A percentile compares a stretch with the other conserved stretches of the same genome.
Conservation (phyloP, 2,113 vertebrate species). For the Penelope pileata region DNA sequence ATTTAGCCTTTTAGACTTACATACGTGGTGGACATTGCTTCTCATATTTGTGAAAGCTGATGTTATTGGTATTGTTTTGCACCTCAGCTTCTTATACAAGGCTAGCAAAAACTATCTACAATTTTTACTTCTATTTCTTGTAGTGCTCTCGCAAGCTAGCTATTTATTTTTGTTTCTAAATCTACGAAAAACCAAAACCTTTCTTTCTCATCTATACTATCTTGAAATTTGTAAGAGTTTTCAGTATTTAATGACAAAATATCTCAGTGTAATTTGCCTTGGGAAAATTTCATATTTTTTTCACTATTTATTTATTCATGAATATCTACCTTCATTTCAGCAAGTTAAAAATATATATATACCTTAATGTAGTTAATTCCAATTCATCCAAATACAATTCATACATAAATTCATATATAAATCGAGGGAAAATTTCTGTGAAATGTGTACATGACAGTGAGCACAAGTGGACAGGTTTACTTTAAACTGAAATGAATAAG, state of each 20-base stretch:
- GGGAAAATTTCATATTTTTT: rapidly evolving
- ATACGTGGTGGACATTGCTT: rapidly evolving
- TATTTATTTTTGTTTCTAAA: background rate
- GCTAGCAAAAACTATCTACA: rapidly evolving
- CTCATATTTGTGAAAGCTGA: background rate
- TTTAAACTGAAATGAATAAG: background rate
- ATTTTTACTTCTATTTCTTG: background rate
- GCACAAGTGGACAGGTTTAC: background rate
- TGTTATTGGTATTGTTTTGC: background rate
- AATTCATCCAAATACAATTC: background rate
- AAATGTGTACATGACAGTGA: background rate
- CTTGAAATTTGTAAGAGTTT: background rate
- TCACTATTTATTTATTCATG: background rate
- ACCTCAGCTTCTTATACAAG: background rate
- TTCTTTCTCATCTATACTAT: background rate
- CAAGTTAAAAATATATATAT: rapidly evolving
- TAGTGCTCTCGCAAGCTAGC: background rate
- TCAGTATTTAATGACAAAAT: background rate
- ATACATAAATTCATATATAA: background rate
- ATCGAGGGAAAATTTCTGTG: background rate
- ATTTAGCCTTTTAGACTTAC: background rate
- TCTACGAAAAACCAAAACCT: background rate
- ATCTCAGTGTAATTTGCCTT: background rate
- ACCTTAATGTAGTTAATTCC: background rate
- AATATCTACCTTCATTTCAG: background rate